Base-by-base conservation (phyloP, 2,113 vertebrate species). In the Atlantisia rogersi region DNA sequence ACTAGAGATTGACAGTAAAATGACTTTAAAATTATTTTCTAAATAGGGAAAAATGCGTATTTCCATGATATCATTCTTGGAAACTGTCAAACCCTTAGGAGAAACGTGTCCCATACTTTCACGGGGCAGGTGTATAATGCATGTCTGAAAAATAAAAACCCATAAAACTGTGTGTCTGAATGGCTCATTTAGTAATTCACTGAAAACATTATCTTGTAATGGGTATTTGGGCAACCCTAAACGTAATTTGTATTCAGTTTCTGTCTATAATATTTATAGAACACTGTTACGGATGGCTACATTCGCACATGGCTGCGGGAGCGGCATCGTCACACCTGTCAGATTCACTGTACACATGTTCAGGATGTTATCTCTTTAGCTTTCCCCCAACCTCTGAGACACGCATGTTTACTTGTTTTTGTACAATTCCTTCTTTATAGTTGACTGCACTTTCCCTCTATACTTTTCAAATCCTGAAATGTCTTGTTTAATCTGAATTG, bases 401-500 rank as follows among this genome's bases (percentile, higher is more conserved):
- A 48, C 11, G 12, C 2, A 26, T 28, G 60, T 95, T 96, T 90
- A 63, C 70, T 70, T 89, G 73, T 8, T 70, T 78, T 64, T 44
- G 25, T 90, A 56, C 55, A 68, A 26, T 46, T 81, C 65, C 16
- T 3, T 83, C 68, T 90, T 94, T 62, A 50, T 59, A 86, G 89
- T 83, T 93, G 1, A 5, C 60, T 92, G 73, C 79, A 53, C 87
- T 85, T 89, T 55, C 62, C 62, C 75, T 92, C 76, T 92, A 78
- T 79, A 81, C 89, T 86, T 89, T 95, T 90, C 86, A 92, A 96
- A 95, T 88, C 88, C 69, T 84, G 60, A 32, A 78, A 77, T 93
- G 75, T 93, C 90, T 93, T 81, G 42, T 88, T 95, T 84, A 94
- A 94, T 94, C 92, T 96, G 95, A 97, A 95, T 86, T 65, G 88